Evolutionary conservation across 2,113 vertebrate species (phyloP).

Genomic region (Cricetomys ansorgei): DNA sequence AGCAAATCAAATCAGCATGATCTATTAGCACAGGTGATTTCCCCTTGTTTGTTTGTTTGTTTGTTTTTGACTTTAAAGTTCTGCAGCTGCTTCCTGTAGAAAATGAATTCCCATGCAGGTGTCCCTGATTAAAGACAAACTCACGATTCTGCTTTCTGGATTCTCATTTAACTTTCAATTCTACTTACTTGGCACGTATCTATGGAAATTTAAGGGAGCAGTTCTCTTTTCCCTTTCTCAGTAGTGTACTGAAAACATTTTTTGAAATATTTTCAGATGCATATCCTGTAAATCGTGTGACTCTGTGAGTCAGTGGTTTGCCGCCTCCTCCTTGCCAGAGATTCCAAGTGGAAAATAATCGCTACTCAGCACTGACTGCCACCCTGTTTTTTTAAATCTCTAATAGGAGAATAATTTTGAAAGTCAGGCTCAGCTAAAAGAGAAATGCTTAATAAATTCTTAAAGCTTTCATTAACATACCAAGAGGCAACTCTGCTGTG

Average conservation of each 20-base stretch:
- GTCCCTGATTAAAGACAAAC: slow-evolving; percentile 42
- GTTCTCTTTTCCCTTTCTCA: slow-evolving; percentile 13
- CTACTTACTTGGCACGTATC: neutral
- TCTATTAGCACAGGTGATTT: slow-evolving; percentile 58
- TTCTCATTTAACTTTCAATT: slow-evolving; percentile 23
- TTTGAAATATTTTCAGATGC: slow-evolving; percentile 31
- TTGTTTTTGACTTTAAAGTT: slow-evolving; percentile 45
- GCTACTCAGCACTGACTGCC: neutral
- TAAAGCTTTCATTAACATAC: slow-evolving; percentile 40
- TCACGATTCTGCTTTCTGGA: slow-evolving; percentile 29
- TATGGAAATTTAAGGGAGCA: neutral
- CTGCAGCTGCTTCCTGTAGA: slow-evolving; percentile 56
- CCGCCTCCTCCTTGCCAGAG: neutral
- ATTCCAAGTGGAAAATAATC: neutral
- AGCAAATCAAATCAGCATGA: slow-evolving; percentile 46
- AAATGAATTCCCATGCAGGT: slow-evolving; percentile 67
- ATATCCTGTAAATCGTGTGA: neutral
- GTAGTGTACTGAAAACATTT: neutral
- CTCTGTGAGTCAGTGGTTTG: neutral
- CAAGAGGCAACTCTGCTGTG: neutral
- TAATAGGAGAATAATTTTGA: slow-evolving; percentile 2
- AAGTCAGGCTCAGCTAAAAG: slow-evolving; percentile 13
- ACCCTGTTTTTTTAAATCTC: neutral
- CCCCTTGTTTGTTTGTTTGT: neutral
- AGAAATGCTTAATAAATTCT: slow-evolving; percentile 30